Percentiles rank a stretch among this genome's conserved stretches.
phyloP scores from a whole-genome alignment of 1,140 invertebrate species.

The Drosophila busckii region DNA sequence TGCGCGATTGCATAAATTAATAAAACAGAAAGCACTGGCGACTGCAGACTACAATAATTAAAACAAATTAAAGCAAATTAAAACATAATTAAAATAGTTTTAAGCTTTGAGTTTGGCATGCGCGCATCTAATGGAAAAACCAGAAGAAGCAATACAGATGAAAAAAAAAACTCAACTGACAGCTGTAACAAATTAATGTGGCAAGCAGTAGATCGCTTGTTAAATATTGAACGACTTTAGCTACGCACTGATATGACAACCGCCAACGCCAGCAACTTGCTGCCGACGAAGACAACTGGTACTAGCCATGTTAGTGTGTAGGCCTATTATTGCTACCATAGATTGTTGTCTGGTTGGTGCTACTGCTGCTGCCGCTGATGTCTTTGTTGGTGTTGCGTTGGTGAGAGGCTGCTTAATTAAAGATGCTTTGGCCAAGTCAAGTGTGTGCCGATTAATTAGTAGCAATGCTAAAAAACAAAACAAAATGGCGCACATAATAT shows the following conservation, averaged over 20 bases:
- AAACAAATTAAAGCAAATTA: slow-evolving; percentile 29
- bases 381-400: slow-evolving; percentile 19
- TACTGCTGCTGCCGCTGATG: slow-evolving; percentile 1
- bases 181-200: slow-evolving; percentile 49
- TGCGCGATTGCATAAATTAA: too few relatives aligned
- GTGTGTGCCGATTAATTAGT: slow-evolving; percentile 61
- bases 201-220: slow-evolving; percentile 23
- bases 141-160: slow-evolving; percentile 14
- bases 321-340: slow-evolving; percentile 16
- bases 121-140: slow-evolving; percentile 10
- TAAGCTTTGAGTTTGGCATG: slow-evolving; percentile 3
- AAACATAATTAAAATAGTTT: slow-evolving; percentile 31
- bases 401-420: slow-evolving; percentile 28
- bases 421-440: slow-evolving; percentile 1
- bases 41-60: slow-evolving; percentile 17
- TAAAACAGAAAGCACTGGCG: too few relatives aligned
- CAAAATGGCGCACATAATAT: slow-evolving; percentile 32
- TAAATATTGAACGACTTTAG: slow-evolving; percentile 58
- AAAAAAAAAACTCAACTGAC: slow-evolving; percentile 32
- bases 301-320: slow-evolving; percentile 32
- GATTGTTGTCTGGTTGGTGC: background rate
- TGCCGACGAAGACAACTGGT: too few relatives aligned
- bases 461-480: slow-evolving; percentile 36
- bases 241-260: slow-evolving; percentile 13
- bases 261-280: slow-evolving; percentile 5